Evolutionary conservation across 2,113 vertebrate genomes (phyloP), one percentile per base, ranked within the genome.

Genomic region (Hassar affinis): DNA sequence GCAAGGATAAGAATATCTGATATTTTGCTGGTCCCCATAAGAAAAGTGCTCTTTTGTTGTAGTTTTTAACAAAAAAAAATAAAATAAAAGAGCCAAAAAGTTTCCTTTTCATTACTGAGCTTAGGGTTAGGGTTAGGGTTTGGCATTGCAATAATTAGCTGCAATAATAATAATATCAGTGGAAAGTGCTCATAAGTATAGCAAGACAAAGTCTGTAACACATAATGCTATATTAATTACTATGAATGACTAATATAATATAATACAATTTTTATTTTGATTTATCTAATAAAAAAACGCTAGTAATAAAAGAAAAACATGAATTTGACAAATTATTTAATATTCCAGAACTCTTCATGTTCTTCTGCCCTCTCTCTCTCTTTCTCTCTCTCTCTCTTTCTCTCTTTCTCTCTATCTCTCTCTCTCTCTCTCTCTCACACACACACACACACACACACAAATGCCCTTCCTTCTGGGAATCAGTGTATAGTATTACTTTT

Each of bases 401-500:
- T 66, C 30, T 66, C 62, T 35, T 30, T 35, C 62, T 20, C 62
- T 66, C 62, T 61, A 25, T 61, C 59, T 61, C 59, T 12, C 57
- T 12, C 57, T 12, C 59, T 5, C 52, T 42, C 47, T 8, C 49
- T 52, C 15, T 12, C 84, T 20, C 4, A 33, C 27, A 64, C 61
- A 64, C 27, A 64, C 61, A 64, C 61, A n/a, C 30, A 61, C 71
- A n/a, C 81, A 5, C 47, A 78, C 76, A 45, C 12, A 75, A 62
- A 54, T 59, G 54, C 45, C 51, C 75, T 82, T 80, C 78, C 84
- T 83, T 33, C 64, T 68, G 49, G 77, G 52, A 54, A 62, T 84
- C 27, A 76, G 33, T 87, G 59, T 68, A 77, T 61, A 64, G 81
- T 81, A 87, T 85, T 85, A 85, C 54, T 83, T 89, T 87, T 88